Percentiles rank a stretch among this genome's conserved stretches.
phyloP scores from a whole-genome alignment of 2,113 vertebrate genomes.

The Neotragus pygmaeus region DNA sequence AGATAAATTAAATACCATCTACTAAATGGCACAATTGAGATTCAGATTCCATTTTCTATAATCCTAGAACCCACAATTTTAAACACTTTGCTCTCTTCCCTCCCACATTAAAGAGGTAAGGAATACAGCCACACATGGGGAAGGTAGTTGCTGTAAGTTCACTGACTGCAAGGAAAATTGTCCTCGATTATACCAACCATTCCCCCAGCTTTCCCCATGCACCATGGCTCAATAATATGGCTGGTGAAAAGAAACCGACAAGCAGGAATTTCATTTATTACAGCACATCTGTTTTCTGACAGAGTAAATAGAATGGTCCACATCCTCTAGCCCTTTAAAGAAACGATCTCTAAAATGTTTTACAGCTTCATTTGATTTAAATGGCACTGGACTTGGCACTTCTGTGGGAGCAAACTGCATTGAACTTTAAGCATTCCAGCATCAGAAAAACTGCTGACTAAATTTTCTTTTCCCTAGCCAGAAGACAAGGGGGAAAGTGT shows the following conservation, averaged over 20 bases:
- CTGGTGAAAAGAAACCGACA: neutral
- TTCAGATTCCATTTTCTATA: neutral
- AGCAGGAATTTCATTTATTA: neutral
- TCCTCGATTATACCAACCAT: neutral
- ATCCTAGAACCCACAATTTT: neutral
- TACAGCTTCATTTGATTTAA: constrained; percentile 19
- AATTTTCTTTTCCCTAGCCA: neutral
- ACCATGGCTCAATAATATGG: neutral
- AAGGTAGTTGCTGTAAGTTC: neutral
- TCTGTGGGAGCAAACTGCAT: neutral
- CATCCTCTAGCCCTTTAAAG: neutral
- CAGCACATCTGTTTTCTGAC: neutral
- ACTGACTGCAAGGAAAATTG: neutral
- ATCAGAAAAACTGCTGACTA: neutral
- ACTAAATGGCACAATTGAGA: neutral
- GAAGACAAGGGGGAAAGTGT: neutral
- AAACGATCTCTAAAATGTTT: neutral
- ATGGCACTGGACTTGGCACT: neutral
- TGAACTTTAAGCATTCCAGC: neutral
- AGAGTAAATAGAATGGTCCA: neutral
- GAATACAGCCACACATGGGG: neutral
- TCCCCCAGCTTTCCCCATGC: neutral
- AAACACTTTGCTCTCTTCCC: neutral
- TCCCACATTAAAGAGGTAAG: neutral
- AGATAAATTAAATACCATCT: neutral